Evolutionary conservation across 2,797 vertebrate genomes (phyloP), one percentile per base, ranked within the genome.

Genomic region (Gambelia wislizenii): DNA sequence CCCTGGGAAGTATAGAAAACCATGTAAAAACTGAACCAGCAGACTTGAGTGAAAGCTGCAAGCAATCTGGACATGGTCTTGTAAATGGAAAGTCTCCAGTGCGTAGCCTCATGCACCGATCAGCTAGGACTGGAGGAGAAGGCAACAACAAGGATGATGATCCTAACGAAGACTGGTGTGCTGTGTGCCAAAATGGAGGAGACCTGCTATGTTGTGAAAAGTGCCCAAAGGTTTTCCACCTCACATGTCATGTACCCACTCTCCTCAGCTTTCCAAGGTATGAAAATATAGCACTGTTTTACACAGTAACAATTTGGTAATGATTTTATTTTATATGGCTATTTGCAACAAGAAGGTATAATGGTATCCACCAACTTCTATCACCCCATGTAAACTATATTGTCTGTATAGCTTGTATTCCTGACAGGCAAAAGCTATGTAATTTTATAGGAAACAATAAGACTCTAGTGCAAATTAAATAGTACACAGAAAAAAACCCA

Each of bases 131-230:
- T 18, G 96, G 91, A 64, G 96, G 96, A 3, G 97, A 97, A 59
- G 93, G 95, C 49, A 91, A 47, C 83, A 98, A 95, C 93, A 99
- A 99, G 95, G 99, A 99, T 0, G 99, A 99, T 0, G 99, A 99
- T 91, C 99, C 99, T 4, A 99, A 99, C 82, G 99, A 99, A 95
- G 99, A 99, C 96, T 99, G 99, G 99, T 99, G 99, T 86, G 99
- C 98, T 0, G 99, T 99, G 86, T 99, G 99, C 95, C 99, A 98
- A 94, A 99, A 99, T 0, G 99, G 99, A 80, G 99, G 99, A 20
- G 98, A 99, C 91, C 97, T 99, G 30, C 95, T 99, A 27, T 99
- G 99, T 96, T 99, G 99, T 91, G 99, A 99, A 93, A 98, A 97
- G 95, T 99, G 99, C 95, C 99, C 99, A 27, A 99, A 99, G 96